Evolutionary conservation across 2,888 invertebrate species (phyloP).

Genomic region (Brachyopa scutellaris): DNA sequence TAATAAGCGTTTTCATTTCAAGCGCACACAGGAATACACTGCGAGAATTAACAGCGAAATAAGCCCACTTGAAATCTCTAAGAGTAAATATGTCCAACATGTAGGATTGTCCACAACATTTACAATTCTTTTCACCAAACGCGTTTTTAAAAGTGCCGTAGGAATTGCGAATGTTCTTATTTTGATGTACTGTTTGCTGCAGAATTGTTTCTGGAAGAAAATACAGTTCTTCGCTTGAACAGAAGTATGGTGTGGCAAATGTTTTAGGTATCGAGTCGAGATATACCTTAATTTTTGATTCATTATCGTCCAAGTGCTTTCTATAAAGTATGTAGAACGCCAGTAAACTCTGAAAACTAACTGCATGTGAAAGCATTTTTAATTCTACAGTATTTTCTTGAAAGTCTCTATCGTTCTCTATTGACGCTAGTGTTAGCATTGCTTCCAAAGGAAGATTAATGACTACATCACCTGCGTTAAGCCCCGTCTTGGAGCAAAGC

Average conservation of each 20-base stretch:
- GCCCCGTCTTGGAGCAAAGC: conserved; percentile 84
- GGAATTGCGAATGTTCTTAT: conserved; percentile 81
- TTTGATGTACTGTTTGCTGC: conserved; percentile 83
- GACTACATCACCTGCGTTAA: conserved; percentile 84
- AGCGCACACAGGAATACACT: conserved; percentile 88
- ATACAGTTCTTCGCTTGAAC: conserved; percentile 83
- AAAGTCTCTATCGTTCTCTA: conserved; percentile 83
- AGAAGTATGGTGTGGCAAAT: conserved; percentile 88
- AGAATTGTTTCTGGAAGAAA: conserved; percentile 84
- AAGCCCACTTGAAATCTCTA: conserved; percentile 88
- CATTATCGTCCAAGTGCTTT: conserved; percentile 82
- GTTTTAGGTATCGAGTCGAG: conserved; percentile 86
- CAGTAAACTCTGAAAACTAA: conserved; percentile 88
- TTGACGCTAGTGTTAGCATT: conserved; percentile 84
- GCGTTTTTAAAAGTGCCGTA: conserved; percentile 74
- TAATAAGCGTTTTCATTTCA: conserved; percentile 79
- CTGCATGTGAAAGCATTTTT: conserved; percentile 76
- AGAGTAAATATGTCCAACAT: conserved; percentile 83
- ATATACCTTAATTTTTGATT: conserved; percentile 86
- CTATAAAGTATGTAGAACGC: conserved; percentile 89
- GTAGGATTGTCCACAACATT: conserved; percentile 81
- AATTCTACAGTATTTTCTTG: conserved; percentile 81
- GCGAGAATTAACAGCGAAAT: conserved; percentile 92
- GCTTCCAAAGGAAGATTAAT: conserved; percentile 85
- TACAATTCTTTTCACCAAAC: conserved; percentile 75